These are phyloP conservation scores for Bilobella aurantiaca DNA, from an alignment of 1,140 invertebrate genomes.

Conservation along the genomic window DNA sequence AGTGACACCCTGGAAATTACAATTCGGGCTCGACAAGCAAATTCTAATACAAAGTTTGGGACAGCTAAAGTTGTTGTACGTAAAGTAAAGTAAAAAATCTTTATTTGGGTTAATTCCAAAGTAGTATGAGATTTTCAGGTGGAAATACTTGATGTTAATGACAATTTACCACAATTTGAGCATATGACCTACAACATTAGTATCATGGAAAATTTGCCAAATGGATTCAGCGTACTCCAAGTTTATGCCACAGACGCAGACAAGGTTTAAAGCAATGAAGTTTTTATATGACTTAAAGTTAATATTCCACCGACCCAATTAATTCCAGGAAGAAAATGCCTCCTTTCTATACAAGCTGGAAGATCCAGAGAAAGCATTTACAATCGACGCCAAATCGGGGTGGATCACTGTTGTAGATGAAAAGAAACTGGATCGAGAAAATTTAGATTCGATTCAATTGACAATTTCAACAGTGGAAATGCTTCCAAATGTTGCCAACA, in stretches of 20 bases:
- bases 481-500: conserved; percentile 48
- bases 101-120: too few relatives aligned
- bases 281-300: conserved; percentile 4
- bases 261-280: conserved; percentile 42
- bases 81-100: too few relatives aligned
- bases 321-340: conserved; percentile 68
- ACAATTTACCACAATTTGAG: conserved; percentile 65
- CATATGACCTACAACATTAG: conserved; percentile 80
- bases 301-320: conserved; percentile 13
- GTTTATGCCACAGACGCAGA: conserved; percentile 66
- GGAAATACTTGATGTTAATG: conserved; percentile 68
- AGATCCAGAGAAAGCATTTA: conserved; percentile 63
- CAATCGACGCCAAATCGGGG: conserved; percentile 62
- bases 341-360: conserved; percentile 68
- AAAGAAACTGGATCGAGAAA: conserved; percentile 65
- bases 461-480: conserved; percentile 66
- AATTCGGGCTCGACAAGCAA: conserved; percentile 62
- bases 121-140: conserved; percentile 53
- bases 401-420: conserved; percentile 74
- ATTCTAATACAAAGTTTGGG: conserved; percentile 63
- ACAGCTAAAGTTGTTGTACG: conserved; percentile 48
- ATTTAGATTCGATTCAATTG: conserved; percentile 55
- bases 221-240: conserved; percentile 70
- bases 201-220: conserved; percentile 79
- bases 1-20: conserved; percentile 64